Percentiles rank a stretch among this genome's conserved stretches.
Conservation (phyloP, 2,888 invertebrate genomes). For the Pimpla rufipes region DNA sequence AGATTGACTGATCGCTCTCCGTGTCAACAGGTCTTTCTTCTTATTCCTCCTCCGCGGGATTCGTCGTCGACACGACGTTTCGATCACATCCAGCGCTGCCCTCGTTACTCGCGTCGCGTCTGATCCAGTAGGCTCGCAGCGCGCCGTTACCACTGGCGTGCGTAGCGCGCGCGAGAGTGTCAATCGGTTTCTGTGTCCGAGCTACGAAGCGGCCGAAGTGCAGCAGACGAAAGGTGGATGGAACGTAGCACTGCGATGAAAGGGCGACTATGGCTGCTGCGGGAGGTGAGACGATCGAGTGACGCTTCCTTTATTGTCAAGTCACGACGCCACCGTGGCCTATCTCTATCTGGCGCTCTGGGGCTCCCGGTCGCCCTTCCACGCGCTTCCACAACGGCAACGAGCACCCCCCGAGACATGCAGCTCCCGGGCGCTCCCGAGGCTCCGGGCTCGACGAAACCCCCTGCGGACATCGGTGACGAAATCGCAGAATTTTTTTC, state of each 20-base stretch:
- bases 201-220: background rate
- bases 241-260: constrained; percentile 65
- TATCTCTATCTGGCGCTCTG: constrained; percentile 81
- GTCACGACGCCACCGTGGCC: constrained; percentile 84
- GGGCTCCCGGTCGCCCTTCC: constrained; percentile 71
- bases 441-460: background rate
- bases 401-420: constrained; percentile 25
- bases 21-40: constrained; percentile 71
- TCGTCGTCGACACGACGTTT: background rate
- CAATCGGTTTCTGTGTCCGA: background rate
- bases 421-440: constrained; percentile 13
- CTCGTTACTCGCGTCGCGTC: constrained; percentile 15
- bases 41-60: constrained; percentile 3
- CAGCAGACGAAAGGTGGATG: constrained; percentile 59
- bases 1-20: constrained; percentile 76
- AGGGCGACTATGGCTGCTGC: constrained; percentile 51
- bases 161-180: too few relatives aligned
- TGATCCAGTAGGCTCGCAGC: constrained; percentile 1
- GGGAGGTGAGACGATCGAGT: constrained; percentile 78
- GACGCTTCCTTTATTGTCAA: constrained; percentile 82
- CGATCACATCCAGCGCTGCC: background rate
- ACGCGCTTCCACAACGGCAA: constrained; percentile 74
- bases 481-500: constrained; percentile 12
- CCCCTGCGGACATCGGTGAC: constrained; percentile 40
- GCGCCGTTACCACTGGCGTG: background rate